A percentile compares a stretch with the other conserved stretches of the same genome.
Evolutionary conservation across 2,888 invertebrate genomes (phyloP).

Genomic region (Dryadula phaetusa): DNA sequence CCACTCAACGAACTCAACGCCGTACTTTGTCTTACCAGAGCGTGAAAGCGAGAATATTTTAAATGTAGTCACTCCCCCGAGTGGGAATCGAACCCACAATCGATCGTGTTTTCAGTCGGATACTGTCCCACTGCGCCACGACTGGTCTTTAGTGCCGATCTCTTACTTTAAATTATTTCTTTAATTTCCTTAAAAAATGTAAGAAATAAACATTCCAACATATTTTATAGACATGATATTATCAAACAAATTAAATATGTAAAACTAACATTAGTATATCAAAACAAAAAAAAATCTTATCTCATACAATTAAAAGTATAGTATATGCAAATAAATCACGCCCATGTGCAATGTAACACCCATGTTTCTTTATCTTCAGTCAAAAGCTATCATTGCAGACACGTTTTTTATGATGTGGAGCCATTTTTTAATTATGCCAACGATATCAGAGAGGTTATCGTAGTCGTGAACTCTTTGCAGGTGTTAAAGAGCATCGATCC

Average conservation of each 20-base stretch:
- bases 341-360: constrained; percentile 17
- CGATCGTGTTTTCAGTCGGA: too few species aligned
- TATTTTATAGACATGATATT: background rate
- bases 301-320: background rate
- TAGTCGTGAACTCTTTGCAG: background rate
- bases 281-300: too few species aligned
- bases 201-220: too few species aligned
- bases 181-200: too few species aligned
- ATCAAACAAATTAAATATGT: background rate
- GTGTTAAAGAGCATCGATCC: background rate
- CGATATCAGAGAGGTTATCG: constrained; percentile 6
- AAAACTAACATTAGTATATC: background rate
- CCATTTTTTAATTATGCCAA: constrained; percentile 10
- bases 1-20: too few species aligned
- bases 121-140: too few species aligned
- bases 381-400: constrained; percentile 35
- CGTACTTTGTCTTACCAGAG: too few species aligned
- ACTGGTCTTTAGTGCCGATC: too few species aligned
- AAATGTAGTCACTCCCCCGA: too few species aligned
- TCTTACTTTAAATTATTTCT: too few species aligned
- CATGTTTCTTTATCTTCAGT: constrained; percentile 24
- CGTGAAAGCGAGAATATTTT: too few species aligned
- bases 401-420: background rate
- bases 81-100: too few species aligned
- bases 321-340: constrained; percentile 26